Conservation (phyloP, 2,888 invertebrate genomes). For the Sinohyriopsis cumingii region DNA sequence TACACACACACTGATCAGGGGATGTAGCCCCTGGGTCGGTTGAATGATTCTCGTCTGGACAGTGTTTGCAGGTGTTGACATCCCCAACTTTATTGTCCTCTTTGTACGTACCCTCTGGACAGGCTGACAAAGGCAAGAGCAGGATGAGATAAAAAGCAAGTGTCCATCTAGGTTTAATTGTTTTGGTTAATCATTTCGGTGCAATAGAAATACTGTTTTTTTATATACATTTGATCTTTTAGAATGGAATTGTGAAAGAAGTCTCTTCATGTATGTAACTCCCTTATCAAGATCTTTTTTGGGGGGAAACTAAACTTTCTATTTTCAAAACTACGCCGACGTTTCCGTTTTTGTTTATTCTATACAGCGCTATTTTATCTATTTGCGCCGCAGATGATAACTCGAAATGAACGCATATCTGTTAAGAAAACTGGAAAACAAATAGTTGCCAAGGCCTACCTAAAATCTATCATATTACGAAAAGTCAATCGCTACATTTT, state of each 20-base stretch:
- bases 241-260: background rate
- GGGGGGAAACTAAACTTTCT: too few relatives aligned
- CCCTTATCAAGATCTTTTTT: too few relatives aligned
- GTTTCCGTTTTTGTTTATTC: too few relatives aligned
- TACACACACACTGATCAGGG: slow-evolving; percentile 77
- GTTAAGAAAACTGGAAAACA: too few relatives aligned
- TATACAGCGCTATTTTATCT: too few relatives aligned
- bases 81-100: slow-evolving; percentile 75
- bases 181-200: background rate
- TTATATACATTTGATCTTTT: background rate
- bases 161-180: background rate
- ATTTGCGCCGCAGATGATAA: too few relatives aligned
- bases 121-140: slow-evolving; percentile 73
- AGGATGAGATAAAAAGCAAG: background rate
- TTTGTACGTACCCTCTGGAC: slow-evolving; percentile 79
- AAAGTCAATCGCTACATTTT: too few relatives aligned
- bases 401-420: too few relatives aligned
- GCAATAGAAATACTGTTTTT: background rate
- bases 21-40: slow-evolving; percentile 76
- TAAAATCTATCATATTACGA: too few relatives aligned
- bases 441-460: too few relatives aligned
- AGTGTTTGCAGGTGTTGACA: slow-evolving; percentile 74
- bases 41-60: slow-evolving; percentile 79
- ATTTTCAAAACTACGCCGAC: too few relatives aligned
- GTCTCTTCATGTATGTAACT: background rate